A percentile compares a stretch with the other conserved stretches of the same genome.
Conservation (phyloP, 1,140 invertebrate genomes). For the Apis mellifera region Amel_HAv3.1 CM009932.2:11091501-11092000, state of each 20-base stretch:
- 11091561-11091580: conserved; percentile 7
- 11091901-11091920: too few species aligned
- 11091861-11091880: too few species aligned
- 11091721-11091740: not conserved
- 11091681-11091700: conserved; percentile 11
- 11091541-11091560: not conserved
- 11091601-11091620: too few species aligned
- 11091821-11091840: too few species aligned
- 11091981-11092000: too few species aligned
- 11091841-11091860: too few species aligned
- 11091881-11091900: too few species aligned
- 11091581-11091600: conserved; percentile 26
- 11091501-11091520: not conserved
- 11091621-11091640: not conserved
- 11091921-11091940: too few species aligned
- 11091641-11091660: not conserved
- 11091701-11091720: conserved; percentile 7
- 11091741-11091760: conserved; percentile 30
- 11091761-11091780: not conserved
- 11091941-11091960: too few species aligned
- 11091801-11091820: not conserved
- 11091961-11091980: too few species aligned
- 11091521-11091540: conserved; percentile 46
- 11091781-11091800: not conserved
- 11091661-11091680: conserved; percentile 46